Evolutionary conservation across 2,113 vertebrate genomes (phyloP), one percentile per base, ranked within the genome.

Genomic region (Canis aureus): DNA sequence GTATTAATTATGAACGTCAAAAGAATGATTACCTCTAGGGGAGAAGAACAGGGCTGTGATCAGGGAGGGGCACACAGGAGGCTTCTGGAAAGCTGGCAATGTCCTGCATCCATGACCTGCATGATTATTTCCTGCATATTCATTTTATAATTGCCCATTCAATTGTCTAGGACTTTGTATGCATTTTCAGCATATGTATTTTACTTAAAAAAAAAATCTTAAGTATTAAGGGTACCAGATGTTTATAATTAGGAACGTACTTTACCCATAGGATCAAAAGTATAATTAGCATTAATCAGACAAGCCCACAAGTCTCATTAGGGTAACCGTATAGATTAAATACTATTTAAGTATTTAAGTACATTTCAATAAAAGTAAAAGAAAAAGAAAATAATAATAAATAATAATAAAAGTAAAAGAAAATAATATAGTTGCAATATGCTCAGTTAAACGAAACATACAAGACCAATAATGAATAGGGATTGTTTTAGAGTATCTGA

Each of bases 401-500:
- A n/a, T n/a, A n/a, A n/a, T n/a, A 84, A 85, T 95, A 87, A 93
- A 92, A 89, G 69, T 89, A 81, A 51, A 11, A 91, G 91, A 83
- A 95, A 95, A 86, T 89, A 35, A 96, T 55, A 67, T 16, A 59
- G 62, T 86, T 57, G 32, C 9, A 84, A 85, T 80, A 74, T 22
- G 96, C 53, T 60, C 32, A 78, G 59, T 51, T 83, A 73, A 74
- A 57, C 27, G 89, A 93, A 90, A 79, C 27, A 66, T 22, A 64
- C 4, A 16, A 67, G 32, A 91, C 15, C 51, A 96, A 89, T 89
- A 67, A 71, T 35, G 8, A 92, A 73, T 83, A 94, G 67, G 7
- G 62, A 89, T 73, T 88, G 79, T n/a, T 97, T 95, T 43, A 90
- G 81, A 90, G 80, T 32, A 62, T 67, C 73, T 98, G 62, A 79